These are phyloP conservation scores for Paedocypris sp. DNA, from an alignment of 2,113 vertebrate genomes.

Conservation along the genomic window DNA sequence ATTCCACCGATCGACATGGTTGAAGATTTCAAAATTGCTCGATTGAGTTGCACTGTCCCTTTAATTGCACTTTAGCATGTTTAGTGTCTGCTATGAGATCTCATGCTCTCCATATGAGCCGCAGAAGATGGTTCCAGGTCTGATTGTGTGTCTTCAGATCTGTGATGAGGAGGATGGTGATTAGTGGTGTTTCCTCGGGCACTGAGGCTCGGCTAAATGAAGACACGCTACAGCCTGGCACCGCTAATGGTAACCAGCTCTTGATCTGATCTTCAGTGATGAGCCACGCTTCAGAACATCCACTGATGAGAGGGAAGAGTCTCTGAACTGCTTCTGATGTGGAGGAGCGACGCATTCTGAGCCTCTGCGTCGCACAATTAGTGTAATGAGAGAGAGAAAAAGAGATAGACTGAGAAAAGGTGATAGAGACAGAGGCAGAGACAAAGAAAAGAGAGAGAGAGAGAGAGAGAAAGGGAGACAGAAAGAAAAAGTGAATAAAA, in stretches of 20 bases:
- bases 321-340: conserved; percentile 51
- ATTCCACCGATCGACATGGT: no score
- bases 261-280: conserved; percentile 9
- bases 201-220: conserved; percentile 25
- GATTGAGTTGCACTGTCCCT: no score
- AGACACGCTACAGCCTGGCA: background rate
- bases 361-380: conserved; percentile 48
- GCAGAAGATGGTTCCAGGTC: conserved; percentile 5
- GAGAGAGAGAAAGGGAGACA: no score
- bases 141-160: no score
- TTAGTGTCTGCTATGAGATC: no score
- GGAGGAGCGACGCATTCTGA: conserved; percentile 48
- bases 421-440: no score
- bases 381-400: conserved; percentile 10
- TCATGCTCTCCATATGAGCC: no score
- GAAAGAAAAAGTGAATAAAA: no score
- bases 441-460: no score
- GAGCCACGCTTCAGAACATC: conserved; percentile 38
- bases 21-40: no score
- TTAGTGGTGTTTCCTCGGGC: conserved; percentile 48
- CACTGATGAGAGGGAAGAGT: conserved; percentile 40
- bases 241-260: conserved; percentile 31
- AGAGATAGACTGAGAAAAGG: no score
- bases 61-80: no score
- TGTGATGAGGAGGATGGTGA: conserved; percentile 35